Base-by-base conservation (phyloP, 1,140 invertebrate genomes). In the Pseudomyrmex dendroicus region DNA sequence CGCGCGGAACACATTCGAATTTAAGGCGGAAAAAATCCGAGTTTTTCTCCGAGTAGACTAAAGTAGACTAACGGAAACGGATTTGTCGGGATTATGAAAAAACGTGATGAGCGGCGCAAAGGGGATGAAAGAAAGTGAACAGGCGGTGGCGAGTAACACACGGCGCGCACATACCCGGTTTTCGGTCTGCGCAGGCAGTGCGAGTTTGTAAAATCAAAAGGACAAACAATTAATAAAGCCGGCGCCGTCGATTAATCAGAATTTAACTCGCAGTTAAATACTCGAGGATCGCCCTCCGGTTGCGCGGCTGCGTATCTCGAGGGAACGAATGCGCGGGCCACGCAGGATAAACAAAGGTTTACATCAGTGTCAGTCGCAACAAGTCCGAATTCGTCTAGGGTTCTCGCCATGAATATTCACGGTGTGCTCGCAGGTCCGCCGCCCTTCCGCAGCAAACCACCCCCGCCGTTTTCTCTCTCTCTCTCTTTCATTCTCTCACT, bases 321-420 rank as follows among this genome's bases (percentile, higher is more conserved):
- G 56, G 48, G 73, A 63, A 84, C 22, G 66, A 59, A 59, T 62
- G 76, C 56, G 82, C 64, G 78, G 78, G 78, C 85, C 84, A 83
- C 84, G 83, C 82, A 86, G 86, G 86, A 89, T 90, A 93, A 92
- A 94, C 94, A 94, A 94, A 94, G 93, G 92, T 94, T 93, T 93
- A 93, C 93, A 92, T 94, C 93, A 94, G 93, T 94, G 94, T 94
- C 94, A 94, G 93, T 94, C 92, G 93, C 94, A 94, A 94, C 93
- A 93, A 94, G 94, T 94, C 93, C 91, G 93, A 94, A 93, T 94
- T 92, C 90, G 86, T 91, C 90, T 89, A 86, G 84, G 87, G 90
- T 88, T 90, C 89, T 88, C 88, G 85, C 89, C 90, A 93, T 94
- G 94, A 94, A 94, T 94, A 94, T 94, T 94, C 93, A 94, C 88